phyloP scores from a whole-genome alignment of 2,113 vertebrate genomes.

The Psittacus erithacus region DNA sequence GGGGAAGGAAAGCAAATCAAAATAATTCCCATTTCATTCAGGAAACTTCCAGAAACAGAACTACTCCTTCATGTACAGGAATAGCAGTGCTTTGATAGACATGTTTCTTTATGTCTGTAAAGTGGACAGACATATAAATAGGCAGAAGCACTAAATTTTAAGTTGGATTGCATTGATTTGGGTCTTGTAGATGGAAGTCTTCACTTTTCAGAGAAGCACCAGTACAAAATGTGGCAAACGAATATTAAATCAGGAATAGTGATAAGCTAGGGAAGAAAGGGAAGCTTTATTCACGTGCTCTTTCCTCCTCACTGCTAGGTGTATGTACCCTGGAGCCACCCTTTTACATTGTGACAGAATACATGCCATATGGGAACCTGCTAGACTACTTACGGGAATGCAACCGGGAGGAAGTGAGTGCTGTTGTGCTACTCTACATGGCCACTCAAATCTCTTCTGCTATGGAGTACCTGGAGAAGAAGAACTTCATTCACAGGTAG shows the following conservation, averaged over 20 bases:
- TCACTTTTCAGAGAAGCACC: neutral
- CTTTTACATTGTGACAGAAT: conserved; percentile 98
- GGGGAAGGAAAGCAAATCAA: neutral
- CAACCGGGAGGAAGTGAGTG: conserved; percentile 93
- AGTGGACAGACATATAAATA: neutral
- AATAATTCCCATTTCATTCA: neutral
- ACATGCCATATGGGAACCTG: conserved; percentile 97
- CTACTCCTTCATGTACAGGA: neutral
- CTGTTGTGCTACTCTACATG: conserved; percentile 97
- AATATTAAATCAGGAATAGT: neutral
- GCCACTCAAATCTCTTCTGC: conserved; percentile 99
- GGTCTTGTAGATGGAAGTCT: neutral
- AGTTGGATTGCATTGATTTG: neutral
- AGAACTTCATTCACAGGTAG: conserved; percentile 98
- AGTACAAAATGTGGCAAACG: neutral
- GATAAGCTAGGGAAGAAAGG: neutral
- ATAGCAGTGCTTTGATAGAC: neutral
- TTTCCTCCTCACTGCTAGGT: conserved; percentile 72
- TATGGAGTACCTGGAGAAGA: conserved; percentile 98
- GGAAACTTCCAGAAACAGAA: neutral
- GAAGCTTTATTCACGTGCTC: neutral
- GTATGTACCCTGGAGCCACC: conserved; percentile 98
- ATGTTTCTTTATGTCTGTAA: neutral
- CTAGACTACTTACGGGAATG: conserved; percentile 96
- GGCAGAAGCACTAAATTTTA: neutral